Percentiles rank a stretch among this genome's conserved stretches.
phyloP scores from a whole-genome alignment of 1,140 invertebrate species.

The Brachionus paranguensis region DNA sequence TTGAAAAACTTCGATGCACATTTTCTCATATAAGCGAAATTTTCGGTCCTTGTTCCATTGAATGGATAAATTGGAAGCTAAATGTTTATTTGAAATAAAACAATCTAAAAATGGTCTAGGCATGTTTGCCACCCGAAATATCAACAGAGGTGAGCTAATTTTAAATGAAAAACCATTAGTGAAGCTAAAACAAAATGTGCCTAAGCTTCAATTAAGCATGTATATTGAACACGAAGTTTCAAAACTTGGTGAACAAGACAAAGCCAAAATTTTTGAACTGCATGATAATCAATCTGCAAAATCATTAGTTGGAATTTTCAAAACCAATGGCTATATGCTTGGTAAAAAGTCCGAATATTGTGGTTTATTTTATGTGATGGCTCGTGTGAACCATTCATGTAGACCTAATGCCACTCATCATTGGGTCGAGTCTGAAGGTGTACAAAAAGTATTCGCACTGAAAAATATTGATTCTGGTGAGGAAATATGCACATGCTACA shows the following conservation, averaged over 20 bases:
- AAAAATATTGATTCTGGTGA: background rate
- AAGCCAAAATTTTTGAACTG: background rate
- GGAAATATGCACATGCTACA: background rate
- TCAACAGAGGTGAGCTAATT: background rate
- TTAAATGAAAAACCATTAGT: background rate
- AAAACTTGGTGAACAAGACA: background rate
- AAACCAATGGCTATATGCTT: background rate
- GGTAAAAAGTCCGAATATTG: background rate
- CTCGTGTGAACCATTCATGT: background rate
- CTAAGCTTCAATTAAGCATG: background rate
- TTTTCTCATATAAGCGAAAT: background rate
- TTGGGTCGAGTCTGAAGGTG: background rate
- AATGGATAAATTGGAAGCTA: background rate
- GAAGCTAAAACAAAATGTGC: background rate
- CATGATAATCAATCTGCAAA: background rate
- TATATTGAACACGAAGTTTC: background rate
- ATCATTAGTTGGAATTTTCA: background rate
- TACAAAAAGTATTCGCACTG: background rate
- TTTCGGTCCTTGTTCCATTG: background rate
- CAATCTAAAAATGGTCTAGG: background rate
- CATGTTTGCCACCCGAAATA: background rate
- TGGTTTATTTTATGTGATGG: background rate
- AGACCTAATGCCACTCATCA: background rate
- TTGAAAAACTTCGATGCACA: background rate
- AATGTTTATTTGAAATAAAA: background rate